These are phyloP conservation scores for Gari tellinella DNA, from an alignment of 2,888 invertebrate genomes.

Conservation along the genomic window DNA sequence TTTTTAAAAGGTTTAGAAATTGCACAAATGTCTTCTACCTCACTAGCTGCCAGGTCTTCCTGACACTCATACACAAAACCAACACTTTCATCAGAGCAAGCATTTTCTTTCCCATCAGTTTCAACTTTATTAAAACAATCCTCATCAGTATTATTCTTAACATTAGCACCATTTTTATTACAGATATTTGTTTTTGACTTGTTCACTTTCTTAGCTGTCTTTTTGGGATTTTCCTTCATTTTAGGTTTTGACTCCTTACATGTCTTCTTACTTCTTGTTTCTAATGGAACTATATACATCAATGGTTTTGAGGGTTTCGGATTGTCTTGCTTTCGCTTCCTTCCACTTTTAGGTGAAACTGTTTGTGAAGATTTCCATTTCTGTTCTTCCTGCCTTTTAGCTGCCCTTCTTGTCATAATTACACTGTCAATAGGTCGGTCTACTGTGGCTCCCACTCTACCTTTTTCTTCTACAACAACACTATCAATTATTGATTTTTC, in stretches of 20 bases:
- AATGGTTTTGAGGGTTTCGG: conserved; percentile 24
- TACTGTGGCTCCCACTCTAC: not conserved
- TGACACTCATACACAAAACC: too few relatives aligned
- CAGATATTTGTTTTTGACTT: not conserved
- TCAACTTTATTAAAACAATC: not conserved
- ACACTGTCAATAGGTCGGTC: not conserved
- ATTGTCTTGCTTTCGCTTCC: conserved; percentile 32
- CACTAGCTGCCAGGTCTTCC: not conserved
- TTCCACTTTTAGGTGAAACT: not conserved
- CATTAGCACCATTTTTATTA: not conserved
- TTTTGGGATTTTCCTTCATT: conserved; percentile 5
- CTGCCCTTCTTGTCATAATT: not conserved
- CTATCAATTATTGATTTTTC: not conserved
- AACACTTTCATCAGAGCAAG: too few relatives aligned
- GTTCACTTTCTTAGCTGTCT: not conserved
- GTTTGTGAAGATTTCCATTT: too few relatives aligned
- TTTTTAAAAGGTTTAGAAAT: conserved; percentile 25
- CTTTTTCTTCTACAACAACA: not conserved
- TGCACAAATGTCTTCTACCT: not conserved
- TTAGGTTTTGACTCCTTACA: conserved; percentile 3
- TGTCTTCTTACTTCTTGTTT: conserved; percentile 4
- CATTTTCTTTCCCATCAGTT: too few relatives aligned
- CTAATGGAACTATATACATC: conserved; percentile 11
- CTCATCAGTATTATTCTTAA: conserved; percentile 2
- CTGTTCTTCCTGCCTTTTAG: too few relatives aligned